phyloP scores from a whole-genome alignment of 2,888 invertebrate genomes.

The Rosalia funebris region DNA sequence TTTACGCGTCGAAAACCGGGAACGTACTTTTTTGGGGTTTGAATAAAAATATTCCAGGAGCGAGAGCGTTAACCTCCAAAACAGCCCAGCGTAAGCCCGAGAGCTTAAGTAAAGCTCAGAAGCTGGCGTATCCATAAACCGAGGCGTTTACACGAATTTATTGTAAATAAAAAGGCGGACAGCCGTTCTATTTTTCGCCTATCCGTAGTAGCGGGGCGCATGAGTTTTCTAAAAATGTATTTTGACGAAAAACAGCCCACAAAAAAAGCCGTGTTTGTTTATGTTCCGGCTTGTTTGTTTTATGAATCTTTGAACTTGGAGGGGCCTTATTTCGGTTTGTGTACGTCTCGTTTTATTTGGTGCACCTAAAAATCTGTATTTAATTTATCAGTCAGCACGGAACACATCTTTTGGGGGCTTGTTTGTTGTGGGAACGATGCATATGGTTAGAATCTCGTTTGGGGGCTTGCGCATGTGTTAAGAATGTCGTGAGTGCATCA shows the following conservation, averaged over 20 bases:
- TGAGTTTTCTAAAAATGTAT: conserved; percentile 17
- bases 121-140: background rate
- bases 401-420: conserved; percentile 17
- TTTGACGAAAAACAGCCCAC: conserved; percentile 22
- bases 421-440: conserved; percentile 9
- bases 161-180: conserved; percentile 15
- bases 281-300: conserved; percentile 20
- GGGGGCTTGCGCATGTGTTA: background rate
- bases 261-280: conserved; percentile 22
- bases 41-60: conserved; percentile 14
- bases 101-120: conserved; percentile 3
- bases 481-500: too few relatives aligned
- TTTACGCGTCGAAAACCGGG: conserved; percentile 5
- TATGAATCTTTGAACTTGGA: conserved; percentile 25
- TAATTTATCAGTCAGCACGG: conserved; percentile 22
- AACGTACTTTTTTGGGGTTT: conserved; percentile 12
- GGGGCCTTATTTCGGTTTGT: conserved; percentile 18
- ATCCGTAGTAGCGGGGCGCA: conserved; percentile 1
- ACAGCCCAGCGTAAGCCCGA: conserved; percentile 2
- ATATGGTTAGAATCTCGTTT: conserved; percentile 16
- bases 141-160: conserved; percentile 13
- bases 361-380: conserved; percentile 20
- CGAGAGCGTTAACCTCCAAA: conserved; percentile 23
- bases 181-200: conserved; percentile 3
- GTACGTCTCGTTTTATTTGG: conserved; percentile 15